Conservation (phyloP, 2,888 invertebrate genomes). For the Sminthurides aquaticus region DNA sequence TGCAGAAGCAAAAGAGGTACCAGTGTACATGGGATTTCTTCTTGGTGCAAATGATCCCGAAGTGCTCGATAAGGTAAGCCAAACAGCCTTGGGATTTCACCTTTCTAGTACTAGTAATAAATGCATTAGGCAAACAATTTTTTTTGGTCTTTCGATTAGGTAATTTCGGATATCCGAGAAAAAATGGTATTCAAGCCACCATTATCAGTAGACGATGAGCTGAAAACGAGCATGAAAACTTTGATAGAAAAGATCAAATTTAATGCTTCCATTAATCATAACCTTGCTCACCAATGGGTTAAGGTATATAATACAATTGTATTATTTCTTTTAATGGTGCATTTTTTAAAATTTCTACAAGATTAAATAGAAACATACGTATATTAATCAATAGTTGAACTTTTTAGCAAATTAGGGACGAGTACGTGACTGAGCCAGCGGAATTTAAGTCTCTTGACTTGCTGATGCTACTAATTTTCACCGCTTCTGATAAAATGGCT, state of each 20-base stretch:
- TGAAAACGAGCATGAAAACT: not conserved
- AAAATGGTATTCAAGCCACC: slow-evolving; percentile 13
- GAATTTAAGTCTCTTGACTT: slow-evolving; percentile 14
- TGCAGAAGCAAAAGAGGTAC: slow-evolving; percentile 13
- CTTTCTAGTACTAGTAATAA: too few species aligned
- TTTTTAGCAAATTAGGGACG: slow-evolving; percentile 9
- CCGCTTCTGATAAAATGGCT: not conserved
- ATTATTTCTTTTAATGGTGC: not conserved
- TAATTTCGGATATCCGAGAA: slow-evolving; percentile 14
- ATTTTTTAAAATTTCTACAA: not conserved
- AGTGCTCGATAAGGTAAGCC: slow-evolving; percentile 3
- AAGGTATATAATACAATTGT: too few species aligned
- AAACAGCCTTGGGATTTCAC: not conserved
- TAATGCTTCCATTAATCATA: slow-evolving; percentile 10
- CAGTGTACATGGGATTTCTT: slow-evolving; percentile 18
- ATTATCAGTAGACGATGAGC: not conserved
- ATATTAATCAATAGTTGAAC: not conserved
- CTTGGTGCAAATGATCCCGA: slow-evolving; percentile 6
- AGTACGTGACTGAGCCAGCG: not conserved
- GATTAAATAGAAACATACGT: too few species aligned
- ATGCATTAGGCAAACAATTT: too few species aligned
- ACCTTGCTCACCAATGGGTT: slow-evolving; percentile 4
- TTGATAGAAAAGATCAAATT: slow-evolving; percentile 15
- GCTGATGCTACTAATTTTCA: slow-evolving; percentile 15
- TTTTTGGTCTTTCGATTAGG: slow-evolving; percentile 7